Conservation (phyloP, 2,797 vertebrate species). For the Trematomus bernacchii region DNA sequence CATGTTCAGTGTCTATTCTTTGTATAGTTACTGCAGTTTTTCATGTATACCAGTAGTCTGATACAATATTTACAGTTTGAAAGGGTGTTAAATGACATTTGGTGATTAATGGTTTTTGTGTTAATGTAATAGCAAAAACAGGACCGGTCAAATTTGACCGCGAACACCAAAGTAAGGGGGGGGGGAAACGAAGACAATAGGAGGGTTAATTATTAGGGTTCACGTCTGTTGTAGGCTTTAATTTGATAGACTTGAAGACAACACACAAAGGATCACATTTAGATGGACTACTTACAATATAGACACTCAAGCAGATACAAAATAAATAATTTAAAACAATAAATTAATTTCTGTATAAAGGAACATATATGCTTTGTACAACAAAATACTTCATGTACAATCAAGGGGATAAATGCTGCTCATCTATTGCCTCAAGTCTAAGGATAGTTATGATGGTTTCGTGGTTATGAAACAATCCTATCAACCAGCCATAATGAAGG, state of each 20-base stretch:
- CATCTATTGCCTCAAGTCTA: slow-evolving; percentile 54
- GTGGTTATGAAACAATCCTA: slow-evolving; percentile 33
- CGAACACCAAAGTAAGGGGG: too few species aligned
- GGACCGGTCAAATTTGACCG: too few species aligned
- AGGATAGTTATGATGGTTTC: slow-evolving; percentile 43
- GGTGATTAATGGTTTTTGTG: too few species aligned
- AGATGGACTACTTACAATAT: slow-evolving; percentile 54
- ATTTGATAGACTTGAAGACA: slow-evolving; percentile 34
- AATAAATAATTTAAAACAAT: slow-evolving; percentile 79
- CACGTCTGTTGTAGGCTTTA: slow-evolving; percentile 15
- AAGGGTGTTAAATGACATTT: too few species aligned
- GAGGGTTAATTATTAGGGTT: slow-evolving; percentile 14
- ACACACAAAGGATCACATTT: slow-evolving; percentile 50
- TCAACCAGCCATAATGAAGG: slow-evolving; percentile 42
- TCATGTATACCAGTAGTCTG: too few species aligned
- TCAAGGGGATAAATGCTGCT: slow-evolving; percentile 67
- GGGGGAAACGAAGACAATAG: too few species aligned
- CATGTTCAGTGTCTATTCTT: too few species aligned
- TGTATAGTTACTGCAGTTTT: too few species aligned
- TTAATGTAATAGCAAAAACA: too few species aligned
- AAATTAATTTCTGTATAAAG: slow-evolving; percentile 77
- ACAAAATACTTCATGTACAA: slow-evolving; percentile 77
- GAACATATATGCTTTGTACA: slow-evolving; percentile 75
- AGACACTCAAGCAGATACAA: slow-evolving; percentile 66
- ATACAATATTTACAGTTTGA: too few species aligned